phyloP scores from a whole-genome alignment of 2,113 vertebrate species.

The Cavia aperea region DNA sequence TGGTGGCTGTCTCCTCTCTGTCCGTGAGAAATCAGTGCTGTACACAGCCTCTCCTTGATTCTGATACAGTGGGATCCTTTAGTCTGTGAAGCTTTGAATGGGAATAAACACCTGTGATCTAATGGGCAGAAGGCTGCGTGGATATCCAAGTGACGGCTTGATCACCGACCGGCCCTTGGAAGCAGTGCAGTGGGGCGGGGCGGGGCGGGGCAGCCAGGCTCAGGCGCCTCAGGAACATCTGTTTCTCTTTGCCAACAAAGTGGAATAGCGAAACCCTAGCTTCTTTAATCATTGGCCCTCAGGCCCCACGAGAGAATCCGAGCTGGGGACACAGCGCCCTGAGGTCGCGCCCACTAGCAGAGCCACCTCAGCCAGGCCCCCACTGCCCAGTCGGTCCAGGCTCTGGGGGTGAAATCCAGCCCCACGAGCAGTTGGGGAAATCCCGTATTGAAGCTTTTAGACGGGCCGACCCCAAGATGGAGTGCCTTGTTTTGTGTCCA shows the following conservation, averaged over 20 bases:
- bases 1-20: not conserved
- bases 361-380: not conserved
- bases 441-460: not conserved
- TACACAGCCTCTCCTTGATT: constrained; percentile 23
- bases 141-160: not conserved
- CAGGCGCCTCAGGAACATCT: constrained; percentile 36
- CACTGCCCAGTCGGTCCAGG: not conserved
- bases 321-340: not conserved
- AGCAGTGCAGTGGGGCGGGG: not conserved
- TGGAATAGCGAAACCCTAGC: constrained; percentile 37
- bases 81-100: constrained; percentile 41
- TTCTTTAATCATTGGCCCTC: constrained; percentile 50
- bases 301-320: constrained; percentile 24
- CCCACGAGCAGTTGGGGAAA: not conserved
- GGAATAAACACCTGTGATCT: constrained; percentile 48
- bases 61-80: constrained; percentile 30
- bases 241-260: constrained; percentile 59
- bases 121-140: not conserved
- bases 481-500: not conserved
- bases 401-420: not conserved
- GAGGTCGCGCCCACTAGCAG: not conserved
- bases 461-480: not conserved
- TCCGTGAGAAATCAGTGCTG: constrained; percentile 9
- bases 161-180: not conserved
- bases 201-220: not conserved